Conservation (phyloP, 2,113 vertebrate genomes). For the Tachysurus vachellii region DNA sequence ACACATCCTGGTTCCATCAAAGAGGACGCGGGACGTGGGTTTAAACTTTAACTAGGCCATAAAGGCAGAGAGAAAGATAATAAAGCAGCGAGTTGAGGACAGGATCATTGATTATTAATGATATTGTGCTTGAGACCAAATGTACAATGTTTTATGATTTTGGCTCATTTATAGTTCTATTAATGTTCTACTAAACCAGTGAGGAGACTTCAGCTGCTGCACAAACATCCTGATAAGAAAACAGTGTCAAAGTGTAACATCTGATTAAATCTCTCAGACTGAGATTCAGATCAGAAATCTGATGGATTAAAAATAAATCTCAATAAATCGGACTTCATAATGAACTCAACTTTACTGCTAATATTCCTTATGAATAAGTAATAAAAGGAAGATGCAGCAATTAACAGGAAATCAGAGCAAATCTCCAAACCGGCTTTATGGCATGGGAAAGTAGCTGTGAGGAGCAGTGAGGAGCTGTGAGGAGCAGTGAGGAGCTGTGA, state of each 20-base stretch:
- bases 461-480: too few relatives aligned
- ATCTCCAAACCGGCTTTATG: not conserved
- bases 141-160: constrained; percentile 59
- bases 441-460: not conserved
- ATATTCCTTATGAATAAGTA: not conserved
- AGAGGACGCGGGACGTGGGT: constrained; percentile 68
- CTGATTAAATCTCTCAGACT: not conserved
- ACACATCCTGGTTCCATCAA: constrained; percentile 72
- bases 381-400: not conserved
- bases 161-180: constrained; percentile 50
- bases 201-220: too few relatives aligned
- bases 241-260: constrained; percentile 1
- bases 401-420: not conserved
- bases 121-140: constrained; percentile 60
- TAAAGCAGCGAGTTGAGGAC: constrained; percentile 56
- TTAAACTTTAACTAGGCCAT: constrained; percentile 78
- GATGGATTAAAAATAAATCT: not conserved
- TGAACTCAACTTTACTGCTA: not conserved
- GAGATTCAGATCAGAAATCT: not conserved
- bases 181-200: not conserved
- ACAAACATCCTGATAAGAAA: not conserved
- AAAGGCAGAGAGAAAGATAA: constrained; percentile 71
- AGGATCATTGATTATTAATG: constrained; percentile 72
- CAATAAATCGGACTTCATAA: not conserved
- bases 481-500: not conserved